Evolutionary conservation across 2,113 vertebrate species (phyloP), one percentile per base, ranked within the genome.

Genomic region (Lampris megalopsis): DNA sequence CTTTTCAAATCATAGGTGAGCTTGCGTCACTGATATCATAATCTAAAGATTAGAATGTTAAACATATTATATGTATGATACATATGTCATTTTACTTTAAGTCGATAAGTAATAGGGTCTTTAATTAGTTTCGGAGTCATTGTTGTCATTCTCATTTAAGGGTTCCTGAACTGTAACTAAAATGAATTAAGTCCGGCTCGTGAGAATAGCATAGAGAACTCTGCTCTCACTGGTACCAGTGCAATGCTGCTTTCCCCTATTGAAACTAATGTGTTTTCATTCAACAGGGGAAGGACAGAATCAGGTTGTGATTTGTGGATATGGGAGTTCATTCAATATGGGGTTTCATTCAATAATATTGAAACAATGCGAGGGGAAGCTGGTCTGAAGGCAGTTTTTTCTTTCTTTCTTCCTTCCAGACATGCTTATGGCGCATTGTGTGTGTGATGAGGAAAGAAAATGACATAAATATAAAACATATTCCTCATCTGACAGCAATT

Each of bases 401-500:
- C 24, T 24, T 24, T 24, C 24, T 24, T 24, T 24, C 24, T 24
- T 24, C 24, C 24, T 24, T 24, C 24, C 47, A 75, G 57, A 83
- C 42, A 63, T 58, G 10, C 10, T 24, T 38, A 24, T 9, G n/a
- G 40, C 36, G 73, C 11, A 64, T 24, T 24, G 45, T 56, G 60
- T 42, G 42, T 42, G 52, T 63, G 40, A 52, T 11, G 5, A 13
- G 35, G 24, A 24, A 38, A 40, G 41, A 80, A 50, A 67, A 41
- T 40, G 40, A 48, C 52, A 78, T 71, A 83, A 86, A 88, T 75
- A 86, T 70, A 80, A 84, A 89, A 76, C 71, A 88, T 74, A 68
- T 80, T 56, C 74, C 60, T 85, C 66, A 82, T 84, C 66, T 81
- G 75, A 88, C 75, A 89, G 62, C 54, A 75, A 82, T 85, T 86